Evolutionary conservation across 2,888 invertebrate species (phyloP).

Genomic region (Entomobrya proxima): DNA sequence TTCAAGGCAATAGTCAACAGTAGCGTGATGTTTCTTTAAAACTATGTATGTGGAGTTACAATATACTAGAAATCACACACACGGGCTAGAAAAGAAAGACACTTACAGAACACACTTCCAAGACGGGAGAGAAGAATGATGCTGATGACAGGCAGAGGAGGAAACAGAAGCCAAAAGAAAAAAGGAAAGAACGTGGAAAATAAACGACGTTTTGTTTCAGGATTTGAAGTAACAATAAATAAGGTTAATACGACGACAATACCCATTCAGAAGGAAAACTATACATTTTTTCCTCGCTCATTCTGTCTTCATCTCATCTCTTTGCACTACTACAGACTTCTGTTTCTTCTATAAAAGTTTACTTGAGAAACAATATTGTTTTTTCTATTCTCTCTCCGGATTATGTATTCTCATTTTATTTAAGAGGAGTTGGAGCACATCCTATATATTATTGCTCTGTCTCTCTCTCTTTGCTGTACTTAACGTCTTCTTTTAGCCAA

Average conservation of each 20-base stretch:
- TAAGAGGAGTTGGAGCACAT: constrained; percentile 52
- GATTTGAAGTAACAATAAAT: constrained; percentile 68
- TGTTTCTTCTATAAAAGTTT: neutral
- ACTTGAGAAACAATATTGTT: constrained; percentile 27
- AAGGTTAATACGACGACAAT: constrained; percentile 66
- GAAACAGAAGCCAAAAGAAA: constrained; percentile 45
- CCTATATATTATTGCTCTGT: constrained; percentile 34
- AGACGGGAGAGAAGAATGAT: constrained; percentile 28
- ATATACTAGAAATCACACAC: neutral
- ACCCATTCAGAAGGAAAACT: constrained; percentile 55
- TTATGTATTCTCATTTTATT: constrained; percentile 32
- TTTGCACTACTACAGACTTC: neutral
- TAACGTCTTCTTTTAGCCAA: neutral
- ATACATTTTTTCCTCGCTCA: constrained; percentile 6
- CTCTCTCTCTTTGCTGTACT: constrained; percentile 2
- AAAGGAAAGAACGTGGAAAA: constrained; percentile 44
- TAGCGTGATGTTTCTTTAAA: constrained; percentile 17
- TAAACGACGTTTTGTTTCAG: constrained; percentile 68
- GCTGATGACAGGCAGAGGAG: constrained; percentile 35
- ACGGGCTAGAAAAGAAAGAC: neutral
- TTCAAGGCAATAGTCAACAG: neutral
- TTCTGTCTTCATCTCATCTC: neutral
- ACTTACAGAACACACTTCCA: neutral
- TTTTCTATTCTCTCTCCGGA: constrained; percentile 32
- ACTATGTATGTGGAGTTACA: neutral